Percentiles rank a stretch among this genome's conserved stretches.
Evolutionary conservation across 2,113 vertebrate species (phyloP).

Genomic region (Ascaphus truei): DNA sequence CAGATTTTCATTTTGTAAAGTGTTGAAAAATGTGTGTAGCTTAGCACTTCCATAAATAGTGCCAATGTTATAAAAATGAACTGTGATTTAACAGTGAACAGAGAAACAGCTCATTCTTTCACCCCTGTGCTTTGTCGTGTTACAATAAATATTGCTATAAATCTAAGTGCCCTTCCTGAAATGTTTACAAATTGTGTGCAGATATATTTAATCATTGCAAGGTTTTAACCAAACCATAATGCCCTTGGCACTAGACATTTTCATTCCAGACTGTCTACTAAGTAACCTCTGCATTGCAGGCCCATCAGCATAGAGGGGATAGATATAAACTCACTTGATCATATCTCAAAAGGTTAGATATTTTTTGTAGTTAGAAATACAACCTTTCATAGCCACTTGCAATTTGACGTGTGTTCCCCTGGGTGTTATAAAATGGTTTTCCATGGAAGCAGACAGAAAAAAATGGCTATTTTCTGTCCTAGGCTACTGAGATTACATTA

Average conservation of each 20-base stretch:
- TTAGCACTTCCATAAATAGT: constrained; percentile 18
- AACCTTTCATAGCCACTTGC: too few relatives aligned
- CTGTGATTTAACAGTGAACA: constrained; percentile 32
- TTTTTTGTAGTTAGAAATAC: too few relatives aligned
- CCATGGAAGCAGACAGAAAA: too few relatives aligned
- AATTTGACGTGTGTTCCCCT: too few relatives aligned
- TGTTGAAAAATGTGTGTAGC: background rate
- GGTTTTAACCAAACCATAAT: constrained; percentile 23
- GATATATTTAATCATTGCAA: background rate
- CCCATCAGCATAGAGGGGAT: too few relatives aligned
- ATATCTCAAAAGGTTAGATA: too few relatives aligned
- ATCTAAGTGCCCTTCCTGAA: constrained; percentile 39
- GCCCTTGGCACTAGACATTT: background rate
- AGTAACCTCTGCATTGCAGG: too few relatives aligned
- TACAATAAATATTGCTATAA: constrained; percentile 45
- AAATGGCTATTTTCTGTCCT: too few relatives aligned
- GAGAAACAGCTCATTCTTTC: constrained; percentile 40
- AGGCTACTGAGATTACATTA: too few relatives aligned
- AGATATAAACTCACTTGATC: too few relatives aligned
- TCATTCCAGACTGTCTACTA: background rate
- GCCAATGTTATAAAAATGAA: background rate
- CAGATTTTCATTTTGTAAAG: background rate
- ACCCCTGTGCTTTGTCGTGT: constrained; percentile 35
- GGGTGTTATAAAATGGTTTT: too few relatives aligned
- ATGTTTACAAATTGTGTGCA: constrained; percentile 41